Percentiles rank a stretch among this genome's conserved stretches.
phyloP scores from a whole-genome alignment of 2,113 vertebrate genomes.

The Glareola pratincola region DNA sequence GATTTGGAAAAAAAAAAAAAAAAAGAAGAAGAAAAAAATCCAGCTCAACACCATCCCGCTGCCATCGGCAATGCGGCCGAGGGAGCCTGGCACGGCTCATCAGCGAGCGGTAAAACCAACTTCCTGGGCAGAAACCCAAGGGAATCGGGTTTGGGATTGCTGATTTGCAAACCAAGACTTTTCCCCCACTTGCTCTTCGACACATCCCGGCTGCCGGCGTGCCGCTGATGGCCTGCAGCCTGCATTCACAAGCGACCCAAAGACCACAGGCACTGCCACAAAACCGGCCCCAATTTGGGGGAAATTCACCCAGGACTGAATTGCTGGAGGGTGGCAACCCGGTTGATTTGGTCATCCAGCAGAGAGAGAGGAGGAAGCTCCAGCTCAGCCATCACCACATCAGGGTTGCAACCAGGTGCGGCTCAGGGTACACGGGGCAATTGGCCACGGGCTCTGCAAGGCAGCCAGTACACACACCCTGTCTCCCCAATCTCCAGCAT shows the following conservation, averaged over 20 bases:
- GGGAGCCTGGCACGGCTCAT: background rate
- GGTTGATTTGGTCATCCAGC: background rate
- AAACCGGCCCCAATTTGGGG: rapidly evolving
- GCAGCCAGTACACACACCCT: background rate
- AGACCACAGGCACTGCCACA: background rate
- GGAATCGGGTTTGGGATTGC: background rate
- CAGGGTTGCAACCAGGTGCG: background rate
- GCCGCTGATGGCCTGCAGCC: rapidly evolving
- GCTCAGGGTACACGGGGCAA: rapidly evolving
- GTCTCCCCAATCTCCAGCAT: background rate
- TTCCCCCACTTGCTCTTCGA: rapidly evolving
- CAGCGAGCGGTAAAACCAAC: background rate
- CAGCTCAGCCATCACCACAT: rapidly evolving
- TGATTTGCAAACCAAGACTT: background rate
- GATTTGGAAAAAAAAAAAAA: background rate
- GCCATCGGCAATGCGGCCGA: rapidly evolving
- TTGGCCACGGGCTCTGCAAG: rapidly evolving
- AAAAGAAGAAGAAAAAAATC: background rate
- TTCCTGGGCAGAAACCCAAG: slow-evolving; percentile 1
- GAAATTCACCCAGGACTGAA: background rate
- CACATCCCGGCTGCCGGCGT: rapidly evolving
- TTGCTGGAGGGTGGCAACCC: background rate
- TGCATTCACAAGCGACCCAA: rapidly evolving
- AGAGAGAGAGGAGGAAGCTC: background rate
- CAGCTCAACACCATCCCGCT: background rate